Conservation (phyloP, 2,888 invertebrate species). For the Pecten maximus region DNA sequence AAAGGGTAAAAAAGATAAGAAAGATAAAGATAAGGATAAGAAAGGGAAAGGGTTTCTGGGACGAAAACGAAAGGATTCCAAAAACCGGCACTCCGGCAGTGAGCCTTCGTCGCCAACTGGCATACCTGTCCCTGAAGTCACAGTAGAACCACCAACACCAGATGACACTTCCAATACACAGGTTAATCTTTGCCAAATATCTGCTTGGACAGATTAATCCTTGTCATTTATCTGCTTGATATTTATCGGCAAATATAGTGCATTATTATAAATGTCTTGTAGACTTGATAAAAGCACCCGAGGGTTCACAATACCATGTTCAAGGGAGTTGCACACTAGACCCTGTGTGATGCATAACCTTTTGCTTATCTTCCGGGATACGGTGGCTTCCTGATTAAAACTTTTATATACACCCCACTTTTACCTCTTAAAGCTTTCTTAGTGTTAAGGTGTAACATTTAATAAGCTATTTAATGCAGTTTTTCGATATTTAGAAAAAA, state of each 20-base stretch:
- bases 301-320: not conserved
- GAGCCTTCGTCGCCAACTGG: constrained; percentile 9
- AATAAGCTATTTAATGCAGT: too few relatives aligned
- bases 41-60: constrained; percentile 50
- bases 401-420: not conserved
- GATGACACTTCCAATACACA: not conserved
- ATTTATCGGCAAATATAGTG: constrained; percentile 18
- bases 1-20: constrained; percentile 16
- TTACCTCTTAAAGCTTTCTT: not conserved
- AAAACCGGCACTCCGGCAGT: constrained; percentile 6
- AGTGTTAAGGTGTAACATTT: not conserved
- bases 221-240: constrained; percentile 18
- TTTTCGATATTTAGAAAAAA: not conserved
- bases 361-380: not conserved
- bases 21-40: constrained; percentile 45
- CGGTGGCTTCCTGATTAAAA: not conserved
- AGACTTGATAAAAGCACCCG: not conserved
- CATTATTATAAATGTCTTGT: not conserved
- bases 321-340: not conserved
- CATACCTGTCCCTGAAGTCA: constrained; percentile 2
- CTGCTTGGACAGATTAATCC: constrained; percentile 17
- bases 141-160: not conserved
- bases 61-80: constrained; percentile 16
- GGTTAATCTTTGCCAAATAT: constrained; percentile 15
- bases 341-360: not conserved